phyloP scores from a whole-genome alignment of 2,888 invertebrate species.

The Agonopterix arenella region DNA sequence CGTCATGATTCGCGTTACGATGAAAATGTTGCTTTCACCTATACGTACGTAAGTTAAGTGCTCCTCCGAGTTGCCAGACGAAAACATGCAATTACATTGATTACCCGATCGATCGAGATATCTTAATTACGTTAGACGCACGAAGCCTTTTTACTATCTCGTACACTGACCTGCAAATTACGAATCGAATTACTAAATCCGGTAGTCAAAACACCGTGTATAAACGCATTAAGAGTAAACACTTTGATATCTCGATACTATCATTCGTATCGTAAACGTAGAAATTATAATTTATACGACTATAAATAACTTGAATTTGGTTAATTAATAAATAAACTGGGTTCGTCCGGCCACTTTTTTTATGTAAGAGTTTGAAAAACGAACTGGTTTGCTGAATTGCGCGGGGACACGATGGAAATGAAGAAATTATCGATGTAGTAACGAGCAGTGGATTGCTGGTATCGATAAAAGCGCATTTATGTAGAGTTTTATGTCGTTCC shows the following conservation, averaged over 20 bases:
- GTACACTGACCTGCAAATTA: conserved; percentile 25
- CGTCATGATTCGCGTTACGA: background rate
- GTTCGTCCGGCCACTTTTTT: background rate
- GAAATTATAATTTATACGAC: conserved; percentile 15
- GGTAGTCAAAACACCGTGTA: conserved; percentile 18
- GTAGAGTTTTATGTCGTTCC: conserved; percentile 51
- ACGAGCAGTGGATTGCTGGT: conserved; percentile 47
- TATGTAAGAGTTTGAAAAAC: conserved; percentile 1
- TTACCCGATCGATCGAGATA: conserved; percentile 30
- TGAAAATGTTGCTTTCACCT: conserved; percentile 31
- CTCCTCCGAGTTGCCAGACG: conserved; percentile 17
- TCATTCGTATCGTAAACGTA: conserved; percentile 15
- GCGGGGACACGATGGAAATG: conserved; percentile 16
- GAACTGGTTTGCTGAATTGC: background rate
- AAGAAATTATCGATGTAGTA: conserved; percentile 56
- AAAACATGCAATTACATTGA: conserved; percentile 34
- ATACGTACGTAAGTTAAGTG: conserved; percentile 8
- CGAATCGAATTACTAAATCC: conserved; percentile 16
- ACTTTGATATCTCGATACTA: conserved; percentile 2
- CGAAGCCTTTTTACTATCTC: background rate
- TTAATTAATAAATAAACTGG: conserved; percentile 6
- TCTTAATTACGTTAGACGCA: conserved; percentile 33
- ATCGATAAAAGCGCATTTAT: conserved; percentile 60
- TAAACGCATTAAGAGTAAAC: conserved; percentile 18
- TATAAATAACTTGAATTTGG: conserved; percentile 6